Percentiles rank a stretch among this genome's conserved stretches.
phyloP scores from a whole-genome alignment of 2,888 invertebrate genomes.

The Drosophila vallismaia region DNA sequence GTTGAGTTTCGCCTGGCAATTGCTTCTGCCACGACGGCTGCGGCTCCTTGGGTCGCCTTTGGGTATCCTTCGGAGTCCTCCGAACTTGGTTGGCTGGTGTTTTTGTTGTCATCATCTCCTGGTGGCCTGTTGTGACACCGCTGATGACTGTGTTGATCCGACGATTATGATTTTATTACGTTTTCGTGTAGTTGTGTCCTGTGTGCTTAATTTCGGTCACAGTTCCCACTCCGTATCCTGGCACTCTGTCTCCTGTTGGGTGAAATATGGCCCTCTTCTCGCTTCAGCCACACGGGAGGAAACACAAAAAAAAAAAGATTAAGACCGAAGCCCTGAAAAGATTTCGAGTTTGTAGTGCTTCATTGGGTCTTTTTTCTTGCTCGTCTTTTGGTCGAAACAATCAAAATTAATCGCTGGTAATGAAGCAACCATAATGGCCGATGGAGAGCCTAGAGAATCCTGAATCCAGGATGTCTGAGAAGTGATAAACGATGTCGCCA shows the following conservation, averaged over 20 bases:
- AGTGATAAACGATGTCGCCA: conserved; percentile 70
- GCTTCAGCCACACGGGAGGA: background rate
- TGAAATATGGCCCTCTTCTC: conserved; percentile 68
- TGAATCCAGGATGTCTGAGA: conserved; percentile 3
- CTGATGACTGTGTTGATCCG: conserved; percentile 83
- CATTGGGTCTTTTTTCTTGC: conserved; percentile 7
- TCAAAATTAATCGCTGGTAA: conserved; percentile 77
- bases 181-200: conserved; percentile 76
- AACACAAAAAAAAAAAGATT: background rate
- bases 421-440: conserved; percentile 60
- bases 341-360: conserved; percentile 28
- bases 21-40: conserved; percentile 39
- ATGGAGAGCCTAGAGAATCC: conserved; percentile 25
- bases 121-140: conserved; percentile 74
- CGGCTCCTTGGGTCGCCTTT: conserved; percentile 18
- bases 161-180: conserved; percentile 83
- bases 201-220: conserved; percentile 70
- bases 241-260: conserved; percentile 56
- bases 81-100: conserved; percentile 12
- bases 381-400: conserved; percentile 52
- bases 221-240: conserved; percentile 27
- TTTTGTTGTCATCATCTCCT: conserved; percentile 34
- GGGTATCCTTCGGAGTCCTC: conserved; percentile 20
- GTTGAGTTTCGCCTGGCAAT: conserved; percentile 68
- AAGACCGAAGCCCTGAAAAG: conserved; percentile 14